Evolutionary conservation across 2,113 vertebrate genomes (phyloP).

Genomic region (Hepsetus odoe): DNA sequence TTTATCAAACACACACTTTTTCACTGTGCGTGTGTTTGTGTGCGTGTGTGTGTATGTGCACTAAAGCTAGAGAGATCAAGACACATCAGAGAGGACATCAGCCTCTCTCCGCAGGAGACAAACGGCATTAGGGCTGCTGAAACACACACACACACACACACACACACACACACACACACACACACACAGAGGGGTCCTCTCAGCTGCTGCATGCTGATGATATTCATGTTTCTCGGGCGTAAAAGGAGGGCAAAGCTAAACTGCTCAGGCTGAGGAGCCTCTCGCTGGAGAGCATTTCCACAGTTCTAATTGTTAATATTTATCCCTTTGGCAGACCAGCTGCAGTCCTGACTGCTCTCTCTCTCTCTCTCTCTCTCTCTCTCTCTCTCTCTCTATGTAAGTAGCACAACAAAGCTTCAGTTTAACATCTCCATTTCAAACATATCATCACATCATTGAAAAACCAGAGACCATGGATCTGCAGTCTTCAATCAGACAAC

Average conservation of each 20-base stretch:
- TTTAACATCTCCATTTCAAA: slow-evolving; percentile 39
- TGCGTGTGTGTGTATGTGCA: neutral
- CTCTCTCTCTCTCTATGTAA: slow-evolving; percentile 56
- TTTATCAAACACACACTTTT: slow-evolving; percentile 37
- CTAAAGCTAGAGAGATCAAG: slow-evolving; percentile 42
- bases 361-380: slow-evolving; percentile 31
- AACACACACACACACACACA: slow-evolving; percentile 34
- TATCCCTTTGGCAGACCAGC: slow-evolving; percentile 52
- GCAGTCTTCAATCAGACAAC: slow-evolving; percentile 28
- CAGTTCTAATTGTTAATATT: slow-evolving; percentile 55
- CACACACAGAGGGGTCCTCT: slow-evolving; percentile 27
- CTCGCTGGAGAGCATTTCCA: slow-evolving; percentile 43
- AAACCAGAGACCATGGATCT: neutral
- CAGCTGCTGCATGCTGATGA: slow-evolving; percentile 49
- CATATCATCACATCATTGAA: slow-evolving; percentile 30
- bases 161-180: slow-evolving; percentile 18
- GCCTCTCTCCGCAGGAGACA: slow-evolving; percentile 36
- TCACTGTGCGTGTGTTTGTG: slow-evolving; percentile 8
- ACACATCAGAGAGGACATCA: slow-evolving; percentile 41
- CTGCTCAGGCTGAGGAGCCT: slow-evolving; percentile 40
- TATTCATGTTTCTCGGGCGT: slow-evolving; percentile 47
- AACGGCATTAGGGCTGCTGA: slow-evolving; percentile 25
- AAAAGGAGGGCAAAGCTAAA: slow-evolving; percentile 49
- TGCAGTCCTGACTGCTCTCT: slow-evolving; percentile 36
- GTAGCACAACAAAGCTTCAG: slow-evolving; percentile 40